These are phyloP conservation scores for Clarias pachynema DNA, from an alignment of 2,797 vertebrate genomes.

Conservation along the genomic window DNA sequence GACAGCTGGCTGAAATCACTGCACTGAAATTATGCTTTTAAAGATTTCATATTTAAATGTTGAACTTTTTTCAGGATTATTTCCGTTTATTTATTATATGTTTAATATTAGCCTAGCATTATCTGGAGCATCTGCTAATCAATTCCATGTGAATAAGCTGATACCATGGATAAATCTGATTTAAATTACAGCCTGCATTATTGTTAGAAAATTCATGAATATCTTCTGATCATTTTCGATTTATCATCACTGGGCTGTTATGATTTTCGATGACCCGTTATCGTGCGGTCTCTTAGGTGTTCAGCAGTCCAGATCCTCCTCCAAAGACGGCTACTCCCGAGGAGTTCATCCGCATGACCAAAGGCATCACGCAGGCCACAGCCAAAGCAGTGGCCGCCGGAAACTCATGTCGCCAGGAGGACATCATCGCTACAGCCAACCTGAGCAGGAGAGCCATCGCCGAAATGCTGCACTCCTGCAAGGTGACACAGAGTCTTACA, in stretches of 20 bases:
- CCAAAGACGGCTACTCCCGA: slow-evolving; percentile 91
- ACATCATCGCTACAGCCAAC: slow-evolving; percentile 94
- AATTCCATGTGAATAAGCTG: background rate
- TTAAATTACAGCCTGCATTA: background rate
- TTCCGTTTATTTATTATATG: no score
- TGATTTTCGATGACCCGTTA: background rate
- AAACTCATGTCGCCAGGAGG: slow-evolving; percentile 96
- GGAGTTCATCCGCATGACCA: slow-evolving; percentile 97
- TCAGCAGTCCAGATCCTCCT: slow-evolving; percentile 87
- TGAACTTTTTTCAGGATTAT: background rate
- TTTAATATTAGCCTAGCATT: background rate
- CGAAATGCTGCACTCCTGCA: slow-evolving; percentile 95
- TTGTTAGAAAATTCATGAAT: background rate
- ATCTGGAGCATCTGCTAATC: background rate
- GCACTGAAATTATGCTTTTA: background rate
- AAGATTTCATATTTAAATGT: background rate
- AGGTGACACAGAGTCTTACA: slow-evolving; percentile 70
- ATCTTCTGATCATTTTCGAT: background rate
- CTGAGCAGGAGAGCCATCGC: slow-evolving; percentile 93
- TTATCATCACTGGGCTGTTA: background rate
- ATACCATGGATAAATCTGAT: background rate
- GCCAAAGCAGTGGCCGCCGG: slow-evolving; percentile 96
- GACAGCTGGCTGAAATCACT: background rate
- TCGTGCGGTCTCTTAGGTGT: slow-evolving; percentile 76
- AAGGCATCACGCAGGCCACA: slow-evolving; percentile 97